phyloP scores from a whole-genome alignment of 2,888 invertebrate species.

The Sinelater perroti region DNA sequence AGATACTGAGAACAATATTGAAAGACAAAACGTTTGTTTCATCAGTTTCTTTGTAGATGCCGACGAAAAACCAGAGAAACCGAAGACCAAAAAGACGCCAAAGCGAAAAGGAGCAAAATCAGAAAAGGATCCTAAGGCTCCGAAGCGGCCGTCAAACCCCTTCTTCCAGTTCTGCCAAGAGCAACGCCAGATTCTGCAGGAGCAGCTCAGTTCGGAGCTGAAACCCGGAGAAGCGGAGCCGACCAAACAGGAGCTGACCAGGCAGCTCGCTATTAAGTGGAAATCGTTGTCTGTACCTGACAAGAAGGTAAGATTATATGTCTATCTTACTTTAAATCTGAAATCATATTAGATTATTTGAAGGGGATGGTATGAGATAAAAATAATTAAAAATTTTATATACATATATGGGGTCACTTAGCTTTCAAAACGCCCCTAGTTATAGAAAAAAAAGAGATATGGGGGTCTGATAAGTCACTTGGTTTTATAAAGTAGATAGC shows the following conservation, averaged over 20 bases:
- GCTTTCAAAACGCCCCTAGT: too few species aligned
- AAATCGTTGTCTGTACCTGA: constrained; percentile 74
- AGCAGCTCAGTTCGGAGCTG: constrained; percentile 67
- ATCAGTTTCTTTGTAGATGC: too few species aligned
- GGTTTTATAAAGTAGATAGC: too few species aligned
- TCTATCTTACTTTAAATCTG: not conserved
- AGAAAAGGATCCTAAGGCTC: constrained; percentile 76
- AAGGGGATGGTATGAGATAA: too few species aligned
- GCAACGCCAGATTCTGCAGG: constrained; percentile 76
- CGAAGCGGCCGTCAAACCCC: constrained; percentile 81
- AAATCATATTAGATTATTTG: too few species aligned
- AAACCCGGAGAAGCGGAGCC: constrained; percentile 72
- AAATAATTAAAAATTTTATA: too few species aligned
- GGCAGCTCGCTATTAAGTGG: constrained; percentile 79
- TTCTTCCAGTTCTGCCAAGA: constrained; percentile 85
- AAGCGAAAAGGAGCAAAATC: constrained; percentile 68
- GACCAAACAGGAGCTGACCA: constrained; percentile 77
- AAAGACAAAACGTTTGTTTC: not conserved
- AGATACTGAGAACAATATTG: too few species aligned
- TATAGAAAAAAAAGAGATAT: too few species aligned
- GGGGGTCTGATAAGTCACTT: too few species aligned
- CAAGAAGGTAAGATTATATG: constrained; percentile 68
- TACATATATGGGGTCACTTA: too few species aligned
- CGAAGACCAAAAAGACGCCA: constrained; percentile 58
- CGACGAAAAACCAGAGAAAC: constrained; percentile 52